Evolutionary conservation across 2,888 invertebrate species (phyloP).

Genomic region (Diploptera punctata): DNA sequence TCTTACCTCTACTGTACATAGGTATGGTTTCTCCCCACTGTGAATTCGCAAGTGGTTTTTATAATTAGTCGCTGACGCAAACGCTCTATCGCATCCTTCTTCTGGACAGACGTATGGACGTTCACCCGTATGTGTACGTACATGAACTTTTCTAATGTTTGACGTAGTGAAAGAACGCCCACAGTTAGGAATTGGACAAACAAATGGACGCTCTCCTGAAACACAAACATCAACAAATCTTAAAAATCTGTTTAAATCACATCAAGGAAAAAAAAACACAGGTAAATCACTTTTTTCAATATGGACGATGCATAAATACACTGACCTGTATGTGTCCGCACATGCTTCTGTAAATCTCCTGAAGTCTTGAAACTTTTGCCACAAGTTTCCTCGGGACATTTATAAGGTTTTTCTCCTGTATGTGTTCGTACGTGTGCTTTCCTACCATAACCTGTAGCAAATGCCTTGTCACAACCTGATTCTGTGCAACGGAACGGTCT

Average conservation of each 20-base stretch:
- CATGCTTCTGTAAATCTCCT: conserved; percentile 65
- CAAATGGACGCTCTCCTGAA: conserved; percentile 51
- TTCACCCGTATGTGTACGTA: conserved; percentile 72
- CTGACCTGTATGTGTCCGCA: conserved; percentile 64
- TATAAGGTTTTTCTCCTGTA: conserved; percentile 65
- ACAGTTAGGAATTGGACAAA: conserved; percentile 58
- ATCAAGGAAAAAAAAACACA: background rate
- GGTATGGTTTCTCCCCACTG: conserved; percentile 72
- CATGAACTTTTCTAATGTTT: conserved; percentile 71
- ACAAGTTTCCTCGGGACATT: conserved; percentile 60
- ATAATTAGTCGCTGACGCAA: conserved; percentile 72
- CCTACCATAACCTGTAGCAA: conserved; percentile 62
- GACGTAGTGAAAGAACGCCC: conserved; percentile 71
- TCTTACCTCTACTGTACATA: conserved; percentile 61
- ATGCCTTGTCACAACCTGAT: conserved; percentile 65
- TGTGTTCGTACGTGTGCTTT: conserved; percentile 65
- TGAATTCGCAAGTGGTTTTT: conserved; percentile 73
- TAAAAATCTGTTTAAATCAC: too few species aligned
- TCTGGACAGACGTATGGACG: conserved; percentile 67
- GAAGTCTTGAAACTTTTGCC: conserved; percentile 66
- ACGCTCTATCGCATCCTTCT: conserved; percentile 65
- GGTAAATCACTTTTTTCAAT: background rate
- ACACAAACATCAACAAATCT: too few species aligned
- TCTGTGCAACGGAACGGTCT: conserved; percentile 63
- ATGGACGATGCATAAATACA: background rate